Evolutionary conservation across 92 coral and sea anemone genomes (phyloP).

Genomic region (Porites lobata): DNA sequence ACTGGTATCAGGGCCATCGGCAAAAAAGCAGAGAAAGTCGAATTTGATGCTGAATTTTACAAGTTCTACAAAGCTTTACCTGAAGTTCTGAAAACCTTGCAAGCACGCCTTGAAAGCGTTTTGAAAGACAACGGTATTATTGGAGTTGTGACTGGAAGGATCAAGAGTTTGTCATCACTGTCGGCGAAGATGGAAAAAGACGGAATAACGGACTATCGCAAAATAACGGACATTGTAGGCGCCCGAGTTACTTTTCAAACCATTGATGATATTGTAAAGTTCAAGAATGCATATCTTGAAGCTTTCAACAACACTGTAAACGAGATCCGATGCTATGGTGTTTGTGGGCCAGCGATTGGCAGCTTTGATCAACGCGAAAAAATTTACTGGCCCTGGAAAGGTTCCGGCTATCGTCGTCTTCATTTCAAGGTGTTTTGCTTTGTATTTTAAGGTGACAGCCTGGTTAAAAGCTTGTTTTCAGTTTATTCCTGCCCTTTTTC

Average conservation of each 20-base stretch:
- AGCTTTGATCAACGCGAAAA: conserved; percentile 26
- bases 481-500: no score
- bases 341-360: conserved; percentile 51
- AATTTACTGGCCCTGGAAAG: conserved; percentile 54
- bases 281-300: conserved; percentile 12
- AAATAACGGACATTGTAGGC: conserved; percentile 53
- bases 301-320: conserved; percentile 2
- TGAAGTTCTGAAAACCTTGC: conserved; percentile 1
- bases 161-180: conserved; percentile 40
- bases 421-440: conserved; percentile 44
- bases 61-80: conserved; percentile 34
- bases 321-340: conserved; percentile 59
- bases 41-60: conserved; percentile 1
- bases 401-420: conserved; percentile 57
- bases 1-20: not conserved
- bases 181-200: conserved; percentile 28
- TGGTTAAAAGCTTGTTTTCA: no score
- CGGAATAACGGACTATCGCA: conserved; percentile 20
- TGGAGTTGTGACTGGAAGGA: conserved; percentile 51
- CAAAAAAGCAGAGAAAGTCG: not conserved
- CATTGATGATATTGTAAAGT: conserved; percentile 18
- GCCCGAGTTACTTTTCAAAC: conserved; percentile 46
- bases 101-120: not conserved
- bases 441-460: no score
- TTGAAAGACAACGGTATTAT: not conserved